A percentile compares a stretch with the other conserved stretches of the same genome.
These are phyloP conservation scores for Scaptomyza flava DNA, from an alignment of 2,888 invertebrate species.

Conservation along the genomic window DNA sequence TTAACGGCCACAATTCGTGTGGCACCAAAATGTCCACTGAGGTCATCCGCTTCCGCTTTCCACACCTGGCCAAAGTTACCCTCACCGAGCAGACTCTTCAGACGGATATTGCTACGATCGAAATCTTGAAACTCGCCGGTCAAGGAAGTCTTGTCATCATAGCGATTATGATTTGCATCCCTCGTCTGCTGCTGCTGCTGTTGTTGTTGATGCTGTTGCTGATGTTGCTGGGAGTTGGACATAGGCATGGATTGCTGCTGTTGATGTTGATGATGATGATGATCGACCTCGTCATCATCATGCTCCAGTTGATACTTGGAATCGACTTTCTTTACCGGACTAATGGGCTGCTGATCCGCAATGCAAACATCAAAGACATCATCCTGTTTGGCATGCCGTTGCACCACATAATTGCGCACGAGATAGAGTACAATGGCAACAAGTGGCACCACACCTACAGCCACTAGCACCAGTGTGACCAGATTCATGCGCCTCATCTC, in stretches of 20 bases:
- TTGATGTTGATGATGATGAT: slow-evolving; percentile 51
- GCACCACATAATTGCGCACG: slow-evolving; percentile 86
- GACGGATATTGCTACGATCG: slow-evolving; percentile 90
- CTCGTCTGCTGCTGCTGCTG: slow-evolving; percentile 46
- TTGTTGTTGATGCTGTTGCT: neutral
- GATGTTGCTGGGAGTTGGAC: slow-evolving; percentile 37
- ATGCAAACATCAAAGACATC: slow-evolving; percentile 88
- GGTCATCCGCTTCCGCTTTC: slow-evolving; percentile 93
- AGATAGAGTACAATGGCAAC: slow-evolving; percentile 87
- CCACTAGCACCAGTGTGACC: slow-evolving; percentile 87
- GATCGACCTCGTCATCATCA: slow-evolving; percentile 75
- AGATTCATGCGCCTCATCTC: slow-evolving; percentile 87
- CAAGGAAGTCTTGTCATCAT: slow-evolving; percentile 81
- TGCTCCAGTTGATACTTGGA: slow-evolving; percentile 65
- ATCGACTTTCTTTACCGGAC: slow-evolving; percentile 83
- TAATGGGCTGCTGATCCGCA: slow-evolving; percentile 85
- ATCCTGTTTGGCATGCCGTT: slow-evolving; percentile 83
- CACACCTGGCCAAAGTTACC: slow-evolving; percentile 95
- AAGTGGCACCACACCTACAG: slow-evolving; percentile 87
- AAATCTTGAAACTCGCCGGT: slow-evolving; percentile 87
- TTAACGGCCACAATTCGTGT: slow-evolving; percentile 94
- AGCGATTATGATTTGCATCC: slow-evolving; percentile 72
- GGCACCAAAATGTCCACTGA: slow-evolving; percentile 90
- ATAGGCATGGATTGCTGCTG: slow-evolving; percentile 36
- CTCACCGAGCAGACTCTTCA: slow-evolving; percentile 92